phyloP scores from a whole-genome alignment of 2,797 vertebrate genomes.

The Echeneis naucrates region DNA sequence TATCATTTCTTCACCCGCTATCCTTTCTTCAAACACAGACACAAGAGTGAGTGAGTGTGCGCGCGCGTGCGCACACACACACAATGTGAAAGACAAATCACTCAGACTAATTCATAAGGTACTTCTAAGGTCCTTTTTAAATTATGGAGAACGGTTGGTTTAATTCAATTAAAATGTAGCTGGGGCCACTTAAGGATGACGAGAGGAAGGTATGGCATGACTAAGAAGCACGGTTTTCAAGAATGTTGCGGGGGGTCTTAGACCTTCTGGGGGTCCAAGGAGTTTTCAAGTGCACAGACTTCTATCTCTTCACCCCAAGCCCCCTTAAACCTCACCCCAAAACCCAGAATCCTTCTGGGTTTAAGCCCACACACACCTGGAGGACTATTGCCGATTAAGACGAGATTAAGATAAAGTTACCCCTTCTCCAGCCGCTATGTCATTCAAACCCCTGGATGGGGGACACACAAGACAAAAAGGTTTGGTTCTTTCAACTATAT shows the following conservation, averaged over 20 bases:
- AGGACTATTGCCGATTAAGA: slow-evolving; percentile 77
- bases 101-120: slow-evolving; percentile 69
- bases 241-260: slow-evolving; percentile 65
- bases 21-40: slow-evolving; percentile 62
- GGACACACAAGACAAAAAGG: slow-evolving; percentile 75
- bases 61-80: too few relatives aligned
- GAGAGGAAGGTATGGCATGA: slow-evolving; percentile 54
- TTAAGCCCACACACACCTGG: slow-evolving; percentile 83
- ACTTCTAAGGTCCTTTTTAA: slow-evolving; percentile 74
- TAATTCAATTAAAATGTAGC: slow-evolving; percentile 82
- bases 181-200: slow-evolving; percentile 67
- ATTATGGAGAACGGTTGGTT: slow-evolving; percentile 67
- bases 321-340: slow-evolving; percentile 69
- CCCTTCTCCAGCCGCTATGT: slow-evolving; percentile 79
- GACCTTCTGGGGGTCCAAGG: slow-evolving; percentile 61
- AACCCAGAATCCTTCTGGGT: slow-evolving; percentile 67
- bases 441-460: slow-evolving; percentile 79
- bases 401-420: slow-evolving; percentile 89
- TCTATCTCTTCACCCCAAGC: slow-evolving; percentile 65
- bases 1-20: slow-evolving; percentile 72
- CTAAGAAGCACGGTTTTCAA: slow-evolving; percentile 47
- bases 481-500: slow-evolving; percentile 67
- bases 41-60: slow-evolving; percentile 6
- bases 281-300: slow-evolving; percentile 73
- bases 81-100: slow-evolving; percentile 72